Conservation (phyloP, 2,797 vertebrate genomes). For the Philypnodon macrostomus region DNA sequence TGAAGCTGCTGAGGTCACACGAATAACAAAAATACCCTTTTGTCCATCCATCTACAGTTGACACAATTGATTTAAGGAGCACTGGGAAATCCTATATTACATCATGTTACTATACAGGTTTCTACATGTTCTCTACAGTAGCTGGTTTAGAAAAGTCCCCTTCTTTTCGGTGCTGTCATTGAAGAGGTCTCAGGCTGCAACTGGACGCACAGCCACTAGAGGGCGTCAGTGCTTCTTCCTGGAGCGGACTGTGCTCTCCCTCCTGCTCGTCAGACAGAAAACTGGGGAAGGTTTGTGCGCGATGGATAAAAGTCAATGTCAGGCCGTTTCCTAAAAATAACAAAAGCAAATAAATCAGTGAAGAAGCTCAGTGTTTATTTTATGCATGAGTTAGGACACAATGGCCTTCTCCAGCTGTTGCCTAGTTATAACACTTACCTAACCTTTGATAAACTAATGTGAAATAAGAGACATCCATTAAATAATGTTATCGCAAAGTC, state of each 20-base stretch:
- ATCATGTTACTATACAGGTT: constrained; percentile 67
- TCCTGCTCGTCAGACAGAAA: constrained; percentile 85
- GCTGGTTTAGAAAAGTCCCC: constrained; percentile 65
- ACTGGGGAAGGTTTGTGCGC: constrained; percentile 94
- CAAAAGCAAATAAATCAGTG: not conserved
- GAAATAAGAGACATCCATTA: too few species aligned
- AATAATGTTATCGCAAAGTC: too few species aligned
- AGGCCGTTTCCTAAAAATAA: constrained; percentile 79
- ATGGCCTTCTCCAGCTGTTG: constrained; percentile 1
- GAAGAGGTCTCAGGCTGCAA: constrained; percentile 85
- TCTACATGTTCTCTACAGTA: constrained; percentile 68
- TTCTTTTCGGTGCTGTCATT: constrained; percentile 81
- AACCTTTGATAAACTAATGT: too few species aligned
- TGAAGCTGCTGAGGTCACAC: constrained; percentile 56
- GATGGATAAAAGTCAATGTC: constrained; percentile 86
- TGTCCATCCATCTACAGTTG: constrained; percentile 58
- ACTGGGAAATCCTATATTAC: constrained; percentile 68
- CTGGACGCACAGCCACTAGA: constrained; percentile 81
- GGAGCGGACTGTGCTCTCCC: constrained; percentile 72
- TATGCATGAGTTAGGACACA: not conserved
- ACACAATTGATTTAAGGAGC: constrained; percentile 52
- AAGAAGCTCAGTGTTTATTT: not conserved
- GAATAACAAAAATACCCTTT: constrained; percentile 38
- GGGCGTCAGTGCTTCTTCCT: constrained; percentile 73
- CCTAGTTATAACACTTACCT: too few species aligned